Conservation (phyloP, 2,113 vertebrate genomes). For the Dendropsophus ebraccatus region DNA sequence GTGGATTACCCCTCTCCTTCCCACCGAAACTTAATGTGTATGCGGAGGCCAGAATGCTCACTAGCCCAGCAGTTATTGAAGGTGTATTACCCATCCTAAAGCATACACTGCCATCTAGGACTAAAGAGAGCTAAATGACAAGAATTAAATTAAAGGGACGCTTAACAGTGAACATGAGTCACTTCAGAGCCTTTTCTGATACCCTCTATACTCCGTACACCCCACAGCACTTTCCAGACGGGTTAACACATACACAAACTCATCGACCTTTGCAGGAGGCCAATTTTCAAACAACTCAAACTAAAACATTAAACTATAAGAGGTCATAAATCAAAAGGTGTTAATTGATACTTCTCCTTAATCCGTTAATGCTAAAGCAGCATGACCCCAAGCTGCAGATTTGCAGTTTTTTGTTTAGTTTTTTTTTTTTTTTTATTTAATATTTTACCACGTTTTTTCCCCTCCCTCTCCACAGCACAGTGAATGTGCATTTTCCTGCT, state of each 20-base stretch:
- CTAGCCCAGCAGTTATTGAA: too few relatives aligned
- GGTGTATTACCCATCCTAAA: too few relatives aligned
- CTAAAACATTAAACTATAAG: slow-evolving; percentile 44
- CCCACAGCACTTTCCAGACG: not conserved
- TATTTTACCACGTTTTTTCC: slow-evolving; percentile 26
- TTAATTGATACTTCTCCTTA: slow-evolving; percentile 57
- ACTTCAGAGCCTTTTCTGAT: too few relatives aligned
- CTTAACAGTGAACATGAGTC: too few relatives aligned
- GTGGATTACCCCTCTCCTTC: too few relatives aligned
- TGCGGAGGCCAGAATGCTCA: too few relatives aligned
- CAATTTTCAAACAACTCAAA: slow-evolving; percentile 37
- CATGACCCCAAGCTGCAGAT: slow-evolving; percentile 43
- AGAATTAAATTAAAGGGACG: too few relatives aligned
- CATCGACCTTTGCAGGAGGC: slow-evolving; percentile 31
- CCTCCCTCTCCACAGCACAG: not conserved
- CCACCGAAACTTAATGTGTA: too few relatives aligned
- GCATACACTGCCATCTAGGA: too few relatives aligned
- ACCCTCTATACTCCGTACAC: not conserved
- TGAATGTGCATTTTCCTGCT: slow-evolving; percentile 43
- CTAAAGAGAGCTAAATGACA: too few relatives aligned
- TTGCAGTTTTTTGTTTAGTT: slow-evolving; percentile 40
- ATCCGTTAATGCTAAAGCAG: slow-evolving; percentile 54
- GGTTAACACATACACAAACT: not conserved
- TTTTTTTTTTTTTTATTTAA: slow-evolving; percentile 36
- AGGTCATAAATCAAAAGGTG: slow-evolving; percentile 55